Conservation (phyloP, 2,797 vertebrate genomes). For the Mormyrus proboscirostris region DNA sequence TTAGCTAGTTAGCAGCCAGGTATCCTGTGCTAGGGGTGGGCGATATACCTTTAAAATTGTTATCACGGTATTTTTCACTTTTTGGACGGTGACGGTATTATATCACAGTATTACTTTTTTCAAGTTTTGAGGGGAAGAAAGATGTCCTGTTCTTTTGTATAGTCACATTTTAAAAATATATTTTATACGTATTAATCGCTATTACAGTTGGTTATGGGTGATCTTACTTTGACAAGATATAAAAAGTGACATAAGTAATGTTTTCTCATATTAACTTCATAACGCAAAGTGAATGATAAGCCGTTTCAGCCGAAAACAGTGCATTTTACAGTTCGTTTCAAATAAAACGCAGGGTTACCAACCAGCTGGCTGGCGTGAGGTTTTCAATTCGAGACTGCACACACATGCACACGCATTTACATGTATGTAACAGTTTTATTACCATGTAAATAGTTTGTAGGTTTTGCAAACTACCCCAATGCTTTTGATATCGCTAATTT, state of each 20-base stretch:
- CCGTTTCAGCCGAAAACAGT: not conserved
- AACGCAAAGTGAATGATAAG: not conserved
- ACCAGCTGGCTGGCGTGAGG: not conserved
- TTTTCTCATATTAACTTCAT: not conserved
- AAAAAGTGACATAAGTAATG: not conserved
- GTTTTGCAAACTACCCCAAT: not conserved
- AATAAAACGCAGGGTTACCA: not conserved
- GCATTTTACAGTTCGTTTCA: not conserved
- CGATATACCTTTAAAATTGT: not conserved
- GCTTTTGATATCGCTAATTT: not conserved
- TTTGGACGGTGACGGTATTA: not conserved
- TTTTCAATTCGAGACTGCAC: not conserved
- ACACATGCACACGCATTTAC: not conserved
- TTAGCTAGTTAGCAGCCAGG: not conserved
- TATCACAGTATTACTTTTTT: not conserved
- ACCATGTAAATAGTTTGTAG: not conserved
- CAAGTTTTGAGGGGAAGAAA: too few relatives aligned
- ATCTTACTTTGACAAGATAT: not conserved
- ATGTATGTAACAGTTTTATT: not conserved
- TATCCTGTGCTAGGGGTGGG: not conserved
- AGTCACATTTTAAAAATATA: not conserved
- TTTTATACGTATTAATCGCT: not conserved
- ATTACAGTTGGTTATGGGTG: not conserved
- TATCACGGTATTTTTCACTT: not conserved
- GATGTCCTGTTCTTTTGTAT: too few relatives aligned